phyloP scores from a whole-genome alignment of 1,140 invertebrate species.

The Drosophila virilis region DNA sequence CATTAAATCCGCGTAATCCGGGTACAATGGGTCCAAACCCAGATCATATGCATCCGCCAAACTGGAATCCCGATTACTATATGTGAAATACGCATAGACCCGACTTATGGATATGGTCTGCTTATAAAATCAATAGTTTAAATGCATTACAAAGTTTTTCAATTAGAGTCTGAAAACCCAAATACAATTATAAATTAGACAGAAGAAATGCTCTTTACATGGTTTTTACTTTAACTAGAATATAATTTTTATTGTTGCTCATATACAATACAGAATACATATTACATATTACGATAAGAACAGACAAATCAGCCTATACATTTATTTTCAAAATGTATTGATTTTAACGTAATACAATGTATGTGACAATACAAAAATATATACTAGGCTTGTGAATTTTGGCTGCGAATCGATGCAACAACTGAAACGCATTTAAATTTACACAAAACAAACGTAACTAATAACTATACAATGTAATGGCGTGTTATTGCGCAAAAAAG shows the following conservation, averaged over 20 bases:
- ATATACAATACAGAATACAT: constrained; percentile 24
- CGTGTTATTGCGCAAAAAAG: constrained; percentile 42
- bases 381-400: constrained; percentile 37
- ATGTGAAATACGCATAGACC: constrained; percentile 42
- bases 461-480: constrained; percentile 52
- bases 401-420: constrained; percentile 22
- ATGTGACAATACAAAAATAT: constrained; percentile 34
- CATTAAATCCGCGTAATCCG: constrained; percentile 85
- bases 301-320: constrained; percentile 42
- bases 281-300: constrained; percentile 31
- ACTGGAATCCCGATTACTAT: constrained; percentile 72
- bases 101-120: not conserved
- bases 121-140: constrained; percentile 57
- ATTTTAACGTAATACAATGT: constrained; percentile 32
- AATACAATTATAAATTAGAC: constrained; percentile 7
- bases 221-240: constrained; percentile 26
- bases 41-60: constrained; percentile 89
- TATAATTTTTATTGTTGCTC: constrained; percentile 45
- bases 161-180: not conserved
- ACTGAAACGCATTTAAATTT: constrained; percentile 20
- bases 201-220: not conserved
- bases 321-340: constrained; percentile 30
- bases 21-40: constrained; percentile 86
- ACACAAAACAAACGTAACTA: constrained; percentile 42
- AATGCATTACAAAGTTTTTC: constrained; percentile 10